Evolutionary conservation across 64 coral and sea anemone genomes (phyloP).

Genomic region (Stichodactyla mertensii): DNA sequence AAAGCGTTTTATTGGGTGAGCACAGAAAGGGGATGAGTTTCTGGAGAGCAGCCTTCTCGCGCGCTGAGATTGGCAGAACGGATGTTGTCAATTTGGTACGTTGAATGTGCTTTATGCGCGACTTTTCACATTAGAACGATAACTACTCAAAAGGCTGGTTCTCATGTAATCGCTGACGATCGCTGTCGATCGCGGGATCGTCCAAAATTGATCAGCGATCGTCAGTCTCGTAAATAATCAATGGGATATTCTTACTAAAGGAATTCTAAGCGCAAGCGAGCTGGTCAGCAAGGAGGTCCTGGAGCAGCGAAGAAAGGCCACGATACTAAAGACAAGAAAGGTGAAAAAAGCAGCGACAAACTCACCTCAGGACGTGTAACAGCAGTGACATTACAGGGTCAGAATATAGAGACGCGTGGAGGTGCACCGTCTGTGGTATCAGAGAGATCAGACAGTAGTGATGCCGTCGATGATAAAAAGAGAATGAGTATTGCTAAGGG

Average conservation of each 20-base stretch:
- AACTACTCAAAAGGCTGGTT: too few relatives aligned
- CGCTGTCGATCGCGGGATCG: too few relatives aligned
- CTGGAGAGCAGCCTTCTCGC: too few relatives aligned
- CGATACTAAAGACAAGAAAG: slow-evolving; percentile 85
- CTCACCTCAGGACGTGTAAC: slow-evolving; percentile 57
- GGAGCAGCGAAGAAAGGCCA: slow-evolving; percentile 76
- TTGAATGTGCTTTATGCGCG: too few relatives aligned
- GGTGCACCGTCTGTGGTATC: slow-evolving; percentile 86
- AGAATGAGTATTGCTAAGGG: slow-evolving; percentile 58
- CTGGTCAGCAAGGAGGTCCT: slow-evolving; percentile 52
- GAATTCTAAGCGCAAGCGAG: slow-evolving; percentile 56
- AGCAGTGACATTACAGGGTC: slow-evolving; percentile 38
- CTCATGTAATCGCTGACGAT: too few relatives aligned
- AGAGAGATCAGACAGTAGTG: slow-evolving; percentile 91
- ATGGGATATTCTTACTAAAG: slow-evolving; percentile 10
- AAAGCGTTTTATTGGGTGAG: too few relatives aligned
- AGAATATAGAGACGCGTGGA: slow-evolving; percentile 40
- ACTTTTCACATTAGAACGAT: too few relatives aligned
- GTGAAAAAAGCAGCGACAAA: slow-evolving; percentile 78
- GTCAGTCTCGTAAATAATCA: neutral
- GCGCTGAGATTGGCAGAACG: too few relatives aligned
- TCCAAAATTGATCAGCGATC: too few relatives aligned
- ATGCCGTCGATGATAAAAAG: slow-evolving; percentile 82
- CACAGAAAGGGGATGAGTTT: too few relatives aligned
- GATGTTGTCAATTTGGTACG: too few relatives aligned